phyloP scores from a whole-genome alignment of 1,140 invertebrate genomes.

The Drosophila pandora region DNA sequence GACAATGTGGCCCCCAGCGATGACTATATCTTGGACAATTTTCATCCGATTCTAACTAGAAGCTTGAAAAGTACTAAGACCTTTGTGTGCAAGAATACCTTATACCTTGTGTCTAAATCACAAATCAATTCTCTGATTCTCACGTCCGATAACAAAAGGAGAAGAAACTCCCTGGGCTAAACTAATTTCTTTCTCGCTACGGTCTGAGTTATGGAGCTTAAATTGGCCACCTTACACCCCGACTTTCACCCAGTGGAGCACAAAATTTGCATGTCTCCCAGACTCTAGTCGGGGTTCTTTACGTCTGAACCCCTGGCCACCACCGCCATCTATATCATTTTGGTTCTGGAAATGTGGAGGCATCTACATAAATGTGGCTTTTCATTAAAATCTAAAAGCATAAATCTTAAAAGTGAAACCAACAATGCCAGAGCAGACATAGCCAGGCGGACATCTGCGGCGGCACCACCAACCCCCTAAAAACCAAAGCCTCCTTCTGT shows the following conservation, averaged over 20 bases:
- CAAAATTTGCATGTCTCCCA: conserved; percentile 50
- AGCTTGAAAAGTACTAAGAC: neutral
- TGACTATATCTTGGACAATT: no score
- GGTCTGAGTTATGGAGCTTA: conserved; percentile 61
- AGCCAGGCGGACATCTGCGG: conserved; percentile 43
- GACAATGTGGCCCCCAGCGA: no score
- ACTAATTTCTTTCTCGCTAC: conserved; percentile 51
- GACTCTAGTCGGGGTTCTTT: neutral
- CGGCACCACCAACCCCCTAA: neutral
- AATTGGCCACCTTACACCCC: conserved; percentile 36
- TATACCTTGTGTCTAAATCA: conserved; percentile 10
- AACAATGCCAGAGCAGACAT: conserved; percentile 52
- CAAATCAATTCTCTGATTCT: conserved; percentile 42
- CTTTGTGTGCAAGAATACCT: neutral
- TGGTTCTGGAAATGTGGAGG: conserved; percentile 16
- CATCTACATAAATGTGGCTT: conserved; percentile 63
- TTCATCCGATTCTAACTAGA: no score
- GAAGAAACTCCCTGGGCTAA: conserved; percentile 8
- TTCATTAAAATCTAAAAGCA: conserved; percentile 78
- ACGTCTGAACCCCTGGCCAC: neutral
- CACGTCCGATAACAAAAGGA: conserved; percentile 29
- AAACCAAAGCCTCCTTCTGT: no score
- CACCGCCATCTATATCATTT: conserved; percentile 5
- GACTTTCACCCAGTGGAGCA: conserved; percentile 12
- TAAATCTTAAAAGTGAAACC: conserved; percentile 76